Conservation (phyloP, 2,888 invertebrate genomes). For the Brenthis ino region DNA sequence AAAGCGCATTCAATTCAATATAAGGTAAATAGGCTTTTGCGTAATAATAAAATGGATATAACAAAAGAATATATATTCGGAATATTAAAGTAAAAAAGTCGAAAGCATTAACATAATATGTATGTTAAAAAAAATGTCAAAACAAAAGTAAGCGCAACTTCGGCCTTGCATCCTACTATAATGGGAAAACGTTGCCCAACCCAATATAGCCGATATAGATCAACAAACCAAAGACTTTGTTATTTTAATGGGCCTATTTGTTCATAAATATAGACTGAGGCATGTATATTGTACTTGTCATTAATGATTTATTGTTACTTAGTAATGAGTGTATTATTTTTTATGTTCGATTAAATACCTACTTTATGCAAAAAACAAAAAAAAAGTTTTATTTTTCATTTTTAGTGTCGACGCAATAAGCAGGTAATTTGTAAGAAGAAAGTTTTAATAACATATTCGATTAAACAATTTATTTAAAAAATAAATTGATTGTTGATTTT, state of each 20-base stretch:
- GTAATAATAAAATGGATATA: slow-evolving; percentile 2
- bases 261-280: slow-evolving; percentile 14
- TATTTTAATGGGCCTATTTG: slow-evolving; percentile 20
- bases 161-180: slow-evolving; percentile 30
- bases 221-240: slow-evolving; percentile 30
- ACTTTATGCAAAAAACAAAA: too few relatives aligned
- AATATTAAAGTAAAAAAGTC: not conserved
- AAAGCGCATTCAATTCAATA: too few relatives aligned
- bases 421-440: too few relatives aligned
- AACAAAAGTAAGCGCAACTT: slow-evolving; percentile 3
- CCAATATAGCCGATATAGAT: slow-evolving; percentile 28
- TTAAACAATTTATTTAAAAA: too few relatives aligned
- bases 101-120: not conserved
- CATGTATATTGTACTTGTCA: slow-evolving; percentile 19
- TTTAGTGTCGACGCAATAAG: too few relatives aligned
- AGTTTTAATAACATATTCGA: too few relatives aligned
- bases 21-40: not conserved
- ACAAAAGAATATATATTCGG: slow-evolving; percentile 3
- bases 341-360: not conserved
- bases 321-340: not conserved
- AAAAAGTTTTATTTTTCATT: too few relatives aligned
- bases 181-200: slow-evolving; percentile 31
- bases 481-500: too few relatives aligned
- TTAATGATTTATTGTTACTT: slow-evolving; percentile 17
- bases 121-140: not conserved